Evolutionary conservation across 2,797 vertebrate genomes (phyloP).

Genomic region (Pelochelys cantorii): DNA sequence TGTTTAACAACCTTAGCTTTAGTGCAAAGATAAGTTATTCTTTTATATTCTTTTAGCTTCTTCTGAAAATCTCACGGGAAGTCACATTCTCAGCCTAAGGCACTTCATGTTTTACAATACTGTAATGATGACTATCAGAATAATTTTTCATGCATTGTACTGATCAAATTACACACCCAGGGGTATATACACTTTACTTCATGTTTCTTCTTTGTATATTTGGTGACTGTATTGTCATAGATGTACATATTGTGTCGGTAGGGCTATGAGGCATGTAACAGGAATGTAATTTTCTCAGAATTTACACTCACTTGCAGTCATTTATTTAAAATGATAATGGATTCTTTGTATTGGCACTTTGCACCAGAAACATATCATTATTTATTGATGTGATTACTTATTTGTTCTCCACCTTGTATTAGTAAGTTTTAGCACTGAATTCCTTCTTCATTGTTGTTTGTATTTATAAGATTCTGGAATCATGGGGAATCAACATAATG

Average conservation of each 20-base stretch:
- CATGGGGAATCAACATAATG: constrained; percentile 87
- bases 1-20: constrained; percentile 74
- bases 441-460: constrained; percentile 98
- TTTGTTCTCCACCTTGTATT: constrained; percentile 88
- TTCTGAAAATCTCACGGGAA: constrained; percentile 76
- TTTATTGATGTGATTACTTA: constrained; percentile 93
- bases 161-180: constrained; percentile 82
- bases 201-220: constrained; percentile 98
- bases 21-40: constrained; percentile 62
- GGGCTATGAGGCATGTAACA: constrained; percentile 92
- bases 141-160: constrained; percentile 81
- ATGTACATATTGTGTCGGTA: constrained; percentile 99
- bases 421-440: constrained; percentile 92
- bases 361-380: constrained; percentile 98
- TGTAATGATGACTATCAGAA: constrained; percentile 83
- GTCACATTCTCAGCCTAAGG: constrained; percentile 81
- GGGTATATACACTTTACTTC: constrained; percentile 86
- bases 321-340: constrained; percentile 92
- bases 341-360: constrained; percentile 98
- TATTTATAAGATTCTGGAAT: constrained; percentile 92
- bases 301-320: constrained; percentile 92
- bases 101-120: constrained; percentile 89
- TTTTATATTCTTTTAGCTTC: constrained; percentile 65
- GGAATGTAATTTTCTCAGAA: constrained; percentile 92
- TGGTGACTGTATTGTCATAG: constrained; percentile 99